Base-by-base conservation (phyloP, 2,888 invertebrate species). In the Phorcus lineatus region DNA sequence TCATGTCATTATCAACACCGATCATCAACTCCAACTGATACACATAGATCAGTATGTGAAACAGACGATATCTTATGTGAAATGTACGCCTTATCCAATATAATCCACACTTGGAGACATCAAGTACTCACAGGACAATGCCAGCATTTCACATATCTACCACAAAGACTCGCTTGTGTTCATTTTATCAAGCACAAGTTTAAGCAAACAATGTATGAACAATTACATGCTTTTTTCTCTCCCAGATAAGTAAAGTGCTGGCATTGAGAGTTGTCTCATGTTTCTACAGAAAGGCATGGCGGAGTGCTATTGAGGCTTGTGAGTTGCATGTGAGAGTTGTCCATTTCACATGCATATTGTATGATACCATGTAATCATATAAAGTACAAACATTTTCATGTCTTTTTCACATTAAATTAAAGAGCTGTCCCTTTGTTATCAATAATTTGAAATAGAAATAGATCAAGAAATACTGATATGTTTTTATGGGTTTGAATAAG, bases 221-320 rank as follows among this genome's bases (percentile, higher is more conserved):
- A 62, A 62, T 62, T 62, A 62, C 62, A 13, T 17, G 62, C 22
- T 19, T 24, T 24, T 62, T 47, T 47, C 47, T 47, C 11, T 13
- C 47, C 47, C 4, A 62, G 62, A 62, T 62, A 62, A 62, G 62
- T 62, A 62, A 62, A 62, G 62, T 62, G 62, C 28, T 62, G 28
- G 28, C 28, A 24, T 47, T 62, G 28, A 28, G 62, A 28, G 13
- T 62, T 16, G 24, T 62, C 28, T 62, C 62, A 13, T 13, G 62
- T 62, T 62, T 62, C 62, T 24, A 19, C 24, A 19, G 57, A 11
- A 7, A 57, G 24, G 11, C 62, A 13, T 62, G 62, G 17, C 62
- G 16, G 62, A 62, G 28, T 62, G 62, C 24, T 16, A 62, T 62
- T 28, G 28, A 62, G 24, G 28, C 62, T 62, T 62, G 62, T 62